Conservation (phyloP, 2,888 invertebrate genomes). For the Apodemia duryi region DNA sequence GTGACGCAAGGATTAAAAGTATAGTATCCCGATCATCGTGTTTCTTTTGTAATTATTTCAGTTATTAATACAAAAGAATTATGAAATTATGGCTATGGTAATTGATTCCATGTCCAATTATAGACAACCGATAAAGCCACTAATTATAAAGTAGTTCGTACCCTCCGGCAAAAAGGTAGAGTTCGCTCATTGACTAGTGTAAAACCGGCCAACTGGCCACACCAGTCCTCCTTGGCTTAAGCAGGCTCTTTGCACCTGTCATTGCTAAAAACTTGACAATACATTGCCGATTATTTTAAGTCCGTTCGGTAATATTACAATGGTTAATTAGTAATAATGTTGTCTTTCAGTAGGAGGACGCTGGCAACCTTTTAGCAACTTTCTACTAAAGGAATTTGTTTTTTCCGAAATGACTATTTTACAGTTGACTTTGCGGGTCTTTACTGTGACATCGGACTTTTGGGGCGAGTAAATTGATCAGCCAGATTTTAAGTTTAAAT, state of each 20-base stretch:
- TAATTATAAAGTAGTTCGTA: neutral
- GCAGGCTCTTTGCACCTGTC: constrained; percentile 62
- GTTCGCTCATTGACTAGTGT: constrained; percentile 46
- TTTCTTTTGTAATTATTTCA: neutral
- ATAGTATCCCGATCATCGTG: neutral
- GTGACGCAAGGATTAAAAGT: no score
- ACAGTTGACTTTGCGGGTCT: no score
- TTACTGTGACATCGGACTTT: no score
- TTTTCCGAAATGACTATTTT: no score
- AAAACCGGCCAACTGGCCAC: constrained; percentile 43
- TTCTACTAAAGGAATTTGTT: no score
- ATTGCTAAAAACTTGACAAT: constrained; percentile 65
- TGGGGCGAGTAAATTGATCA: no score
- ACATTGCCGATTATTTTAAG: constrained; percentile 44
- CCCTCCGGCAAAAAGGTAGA: constrained; percentile 53
- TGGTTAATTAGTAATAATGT: neutral
- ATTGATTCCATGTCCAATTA: constrained; percentile 10
- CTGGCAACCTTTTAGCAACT: no score
- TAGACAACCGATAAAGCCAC: constrained; percentile 1
- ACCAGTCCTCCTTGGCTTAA: constrained; percentile 68
- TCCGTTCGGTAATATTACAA: neutral
- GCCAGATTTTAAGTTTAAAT: no score
- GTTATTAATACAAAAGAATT: neutral
- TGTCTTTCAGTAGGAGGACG: no score
- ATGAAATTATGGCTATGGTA: neutral